phyloP scores from a whole-genome alignment of 1,140 invertebrate species.

The Adoxophyes honmai region DNA sequence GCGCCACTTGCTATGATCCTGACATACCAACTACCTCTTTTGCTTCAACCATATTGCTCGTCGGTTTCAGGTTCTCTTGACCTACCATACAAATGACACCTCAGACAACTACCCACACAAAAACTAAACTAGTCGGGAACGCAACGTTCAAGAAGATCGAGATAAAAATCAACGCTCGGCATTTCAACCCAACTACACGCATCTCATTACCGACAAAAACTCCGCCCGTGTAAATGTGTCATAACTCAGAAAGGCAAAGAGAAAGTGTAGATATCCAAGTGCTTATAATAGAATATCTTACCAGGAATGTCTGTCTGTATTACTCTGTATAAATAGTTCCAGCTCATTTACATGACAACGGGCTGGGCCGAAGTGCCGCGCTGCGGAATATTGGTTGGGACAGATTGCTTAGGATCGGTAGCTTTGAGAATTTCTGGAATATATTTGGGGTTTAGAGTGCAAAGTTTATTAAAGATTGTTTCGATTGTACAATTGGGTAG shows the following conservation, averaged over 20 bases:
- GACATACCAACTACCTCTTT: too few species aligned
- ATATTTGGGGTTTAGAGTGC: too few species aligned
- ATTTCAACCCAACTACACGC: not conserved
- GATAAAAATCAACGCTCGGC: not conserved
- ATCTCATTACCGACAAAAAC: slow-evolving; percentile 3
- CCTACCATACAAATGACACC: too few species aligned
- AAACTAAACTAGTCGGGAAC: too few species aligned
- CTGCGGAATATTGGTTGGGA: not conserved
- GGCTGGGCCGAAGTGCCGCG: not conserved
- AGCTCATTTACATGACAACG: slow-evolving; percentile 11
- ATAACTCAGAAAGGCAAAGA: slow-evolving; percentile 4
- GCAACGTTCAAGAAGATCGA: not conserved
- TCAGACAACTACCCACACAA: too few species aligned
- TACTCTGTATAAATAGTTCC: slow-evolving; percentile 5
- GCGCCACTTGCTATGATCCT: too few species aligned
- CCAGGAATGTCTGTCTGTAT: slow-evolving; percentile 12
- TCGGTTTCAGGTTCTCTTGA: too few species aligned
- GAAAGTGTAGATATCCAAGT: slow-evolving; percentile 12
- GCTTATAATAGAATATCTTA: slow-evolving; percentile 11
- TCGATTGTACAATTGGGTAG: too few species aligned
- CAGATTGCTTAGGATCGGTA: too few species aligned
- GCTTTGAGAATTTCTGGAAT: too few species aligned
- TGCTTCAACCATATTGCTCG: too few species aligned
- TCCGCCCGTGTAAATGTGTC: not conserved
- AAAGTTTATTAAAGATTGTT: too few species aligned